A percentile compares a stretch with the other conserved stretches of the same genome.
phyloP scores from a whole-genome alignment of 2,113 vertebrate species.

The Varanus salvator region DNA sequence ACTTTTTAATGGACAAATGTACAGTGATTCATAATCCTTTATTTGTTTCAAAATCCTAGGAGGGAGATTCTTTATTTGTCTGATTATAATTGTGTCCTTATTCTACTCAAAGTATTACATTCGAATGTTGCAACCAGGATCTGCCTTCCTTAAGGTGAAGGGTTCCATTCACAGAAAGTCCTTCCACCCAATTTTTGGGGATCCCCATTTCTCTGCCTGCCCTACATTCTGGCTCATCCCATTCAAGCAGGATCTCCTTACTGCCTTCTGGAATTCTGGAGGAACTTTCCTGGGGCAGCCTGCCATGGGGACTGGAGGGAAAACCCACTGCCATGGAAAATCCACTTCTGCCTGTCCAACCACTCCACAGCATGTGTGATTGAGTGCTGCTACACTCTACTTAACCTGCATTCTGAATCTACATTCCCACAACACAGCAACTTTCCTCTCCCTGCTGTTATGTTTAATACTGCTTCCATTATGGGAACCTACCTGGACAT shows the following conservation, averaged over 20 bases:
- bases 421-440: neutral
- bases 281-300: too few relatives aligned
- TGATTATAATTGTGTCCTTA: neutral
- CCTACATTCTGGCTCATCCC: too few relatives aligned
- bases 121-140: neutral
- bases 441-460: neutral
- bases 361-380: neutral
- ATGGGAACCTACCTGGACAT: neutral
- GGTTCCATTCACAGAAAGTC: too few relatives aligned
- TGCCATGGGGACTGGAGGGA: too few relatives aligned
- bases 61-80: constrained; percentile 1
- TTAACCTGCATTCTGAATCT: neutral
- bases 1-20: neutral
- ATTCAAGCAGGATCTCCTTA: too few relatives aligned
- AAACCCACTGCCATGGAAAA: too few relatives aligned
- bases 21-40: neutral
- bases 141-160: too few relatives aligned
- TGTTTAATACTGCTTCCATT: neutral
- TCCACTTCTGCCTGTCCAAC: neutral
- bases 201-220: too few relatives aligned
- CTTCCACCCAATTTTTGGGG: too few relatives aligned
- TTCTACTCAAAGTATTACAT: neutral
- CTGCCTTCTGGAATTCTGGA: too few relatives aligned
- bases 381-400: neutral
- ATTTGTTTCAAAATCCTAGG: constrained; percentile 2